Conservation (phyloP, 2,113 vertebrate genomes). For the Brevimyrus niger region DNA sequence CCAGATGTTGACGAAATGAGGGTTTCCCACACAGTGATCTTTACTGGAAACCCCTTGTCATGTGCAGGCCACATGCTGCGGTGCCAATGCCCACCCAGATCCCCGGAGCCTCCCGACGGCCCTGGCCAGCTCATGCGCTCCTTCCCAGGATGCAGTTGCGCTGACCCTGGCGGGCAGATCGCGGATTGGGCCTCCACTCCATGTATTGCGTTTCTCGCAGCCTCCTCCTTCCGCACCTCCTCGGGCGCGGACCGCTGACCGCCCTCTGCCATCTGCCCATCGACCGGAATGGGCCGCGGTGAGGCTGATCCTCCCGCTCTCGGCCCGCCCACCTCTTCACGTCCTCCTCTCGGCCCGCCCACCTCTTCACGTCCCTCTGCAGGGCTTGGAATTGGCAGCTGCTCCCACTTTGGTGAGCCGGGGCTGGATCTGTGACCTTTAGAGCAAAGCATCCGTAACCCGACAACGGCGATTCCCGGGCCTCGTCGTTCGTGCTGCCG, state of each 20-base stretch:
- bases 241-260: neutral
- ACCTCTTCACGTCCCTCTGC: neutral
- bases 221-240: neutral
- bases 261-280: neutral
- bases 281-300: neutral
- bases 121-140: neutral
- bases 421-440: neutral
- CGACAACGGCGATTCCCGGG: neutral
- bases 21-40: neutral
- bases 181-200: neutral
- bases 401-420: neutral
- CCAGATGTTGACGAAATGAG: slow-evolving; percentile 1
- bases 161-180: neutral
- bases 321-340: neutral
- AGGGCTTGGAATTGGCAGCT: neutral
- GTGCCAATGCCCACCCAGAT: neutral
- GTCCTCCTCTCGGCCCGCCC: neutral
- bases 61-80: neutral
- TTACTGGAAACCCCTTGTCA: neutral
- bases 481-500: neutral
- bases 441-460: neutral
- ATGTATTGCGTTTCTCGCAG: neutral
- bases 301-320: neutral
- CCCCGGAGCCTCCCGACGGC: neutral
- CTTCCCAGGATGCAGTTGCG: neutral